Evolutionary conservation across 2,113 vertebrate genomes (phyloP).

Genomic region (Xiphorhynchus elegans): DNA sequence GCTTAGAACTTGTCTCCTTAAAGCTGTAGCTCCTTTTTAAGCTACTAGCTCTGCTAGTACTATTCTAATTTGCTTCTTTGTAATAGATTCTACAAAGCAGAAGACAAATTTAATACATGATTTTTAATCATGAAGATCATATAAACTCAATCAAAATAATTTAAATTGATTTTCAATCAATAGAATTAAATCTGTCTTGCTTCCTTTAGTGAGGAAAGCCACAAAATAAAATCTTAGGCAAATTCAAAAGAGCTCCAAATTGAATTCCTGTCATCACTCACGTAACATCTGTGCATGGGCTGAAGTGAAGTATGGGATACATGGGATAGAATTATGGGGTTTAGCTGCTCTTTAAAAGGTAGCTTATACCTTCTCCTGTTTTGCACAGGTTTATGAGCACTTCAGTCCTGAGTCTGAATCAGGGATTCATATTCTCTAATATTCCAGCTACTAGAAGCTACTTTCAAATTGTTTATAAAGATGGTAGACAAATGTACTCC

Average conservation of each 20-base stretch:
- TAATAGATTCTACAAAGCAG: background rate
- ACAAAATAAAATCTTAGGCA: background rate
- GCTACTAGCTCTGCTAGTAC: background rate
- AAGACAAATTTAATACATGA: background rate
- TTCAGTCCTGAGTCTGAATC: background rate
- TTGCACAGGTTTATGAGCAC: background rate
- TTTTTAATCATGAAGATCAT: background rate
- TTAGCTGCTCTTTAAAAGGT: background rate
- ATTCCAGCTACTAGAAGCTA: background rate
- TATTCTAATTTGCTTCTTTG: background rate
- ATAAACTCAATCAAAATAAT: background rate
- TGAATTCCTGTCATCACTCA: background rate
- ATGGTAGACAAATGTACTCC: background rate
- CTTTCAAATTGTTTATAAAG: background rate
- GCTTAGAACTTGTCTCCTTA: background rate
- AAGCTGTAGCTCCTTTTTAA: background rate
- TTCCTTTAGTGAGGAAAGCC: conserved; percentile 21
- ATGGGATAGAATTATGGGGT: background rate
- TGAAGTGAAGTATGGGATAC: conserved; percentile 21
- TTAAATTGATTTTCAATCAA: background rate
- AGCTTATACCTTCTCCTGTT: background rate
- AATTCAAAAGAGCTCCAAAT: background rate
- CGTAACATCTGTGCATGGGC: background rate
- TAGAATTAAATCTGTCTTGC: background rate
- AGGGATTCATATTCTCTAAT: background rate